Percentiles rank a stretch among this genome's conserved stretches.
Conservation (phyloP, 1,140 invertebrate genomes). For the Zaprionus lachaisei region DNA sequence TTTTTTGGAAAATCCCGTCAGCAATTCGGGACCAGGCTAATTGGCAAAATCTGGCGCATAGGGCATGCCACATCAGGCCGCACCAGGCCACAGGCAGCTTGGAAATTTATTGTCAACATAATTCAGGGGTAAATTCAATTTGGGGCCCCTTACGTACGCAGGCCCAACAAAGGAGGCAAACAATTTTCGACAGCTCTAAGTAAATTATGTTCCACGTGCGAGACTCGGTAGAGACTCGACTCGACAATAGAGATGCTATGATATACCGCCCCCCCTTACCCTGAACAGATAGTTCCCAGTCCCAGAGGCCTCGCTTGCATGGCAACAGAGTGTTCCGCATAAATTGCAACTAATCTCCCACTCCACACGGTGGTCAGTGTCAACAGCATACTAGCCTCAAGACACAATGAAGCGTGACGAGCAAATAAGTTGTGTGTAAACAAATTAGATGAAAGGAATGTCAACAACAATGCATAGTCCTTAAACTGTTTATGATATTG, state of each 20-base stretch:
- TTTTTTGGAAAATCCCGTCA: slow-evolving; percentile 21
- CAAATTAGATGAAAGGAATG: slow-evolving; percentile 6
- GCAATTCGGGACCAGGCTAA: slow-evolving; percentile 27
- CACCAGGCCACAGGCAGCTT: slow-evolving; percentile 18
- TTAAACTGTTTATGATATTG: background rate
- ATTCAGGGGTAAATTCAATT: slow-evolving; percentile 47
- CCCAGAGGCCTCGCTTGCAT: background rate
- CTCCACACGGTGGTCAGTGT: background rate
- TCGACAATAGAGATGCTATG: slow-evolving; percentile 9
- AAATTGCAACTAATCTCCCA: background rate
- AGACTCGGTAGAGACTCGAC: background rate
- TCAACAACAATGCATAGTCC: background rate
- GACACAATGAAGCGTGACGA: slow-evolving; percentile 16
- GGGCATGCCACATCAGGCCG: background rate
- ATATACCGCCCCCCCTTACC: background rate
- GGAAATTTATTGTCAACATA: slow-evolving; percentile 46
- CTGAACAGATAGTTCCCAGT: background rate
- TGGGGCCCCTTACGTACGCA: background rate
- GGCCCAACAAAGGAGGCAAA: slow-evolving; percentile 16
- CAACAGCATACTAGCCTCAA: background rate
- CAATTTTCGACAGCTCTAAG: slow-evolving; percentile 31
- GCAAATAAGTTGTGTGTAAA: background rate
- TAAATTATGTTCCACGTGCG: slow-evolving; percentile 32
- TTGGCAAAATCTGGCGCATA: slow-evolving; percentile 37
- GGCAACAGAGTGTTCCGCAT: background rate